Base-by-base conservation (phyloP, 2,797 vertebrate genomes). In the Podarcis lilfordi region DNA sequence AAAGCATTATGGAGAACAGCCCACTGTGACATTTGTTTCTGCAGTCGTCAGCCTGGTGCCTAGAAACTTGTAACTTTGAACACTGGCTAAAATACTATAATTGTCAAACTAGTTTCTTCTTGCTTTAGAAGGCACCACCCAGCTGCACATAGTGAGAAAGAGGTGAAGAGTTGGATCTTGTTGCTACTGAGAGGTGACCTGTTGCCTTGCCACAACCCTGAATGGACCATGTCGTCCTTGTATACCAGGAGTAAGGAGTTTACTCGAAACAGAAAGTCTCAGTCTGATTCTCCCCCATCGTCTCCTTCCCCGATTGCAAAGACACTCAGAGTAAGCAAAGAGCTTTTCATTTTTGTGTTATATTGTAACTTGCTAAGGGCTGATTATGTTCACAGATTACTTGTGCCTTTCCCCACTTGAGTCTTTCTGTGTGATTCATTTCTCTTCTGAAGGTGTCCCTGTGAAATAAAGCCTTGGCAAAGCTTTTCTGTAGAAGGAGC, bases 281-380 rank as follows among this genome's bases (percentile, higher is more conserved):
- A 98, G 95, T 98, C 98, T 90, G 98, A 99, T 82, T 99, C 98
- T 32, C 98, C 98, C 59, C 98, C 99, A 0, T 98, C 98, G 77
- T 98, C 98, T 92, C 98, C 98, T 89, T 98, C 98, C 94, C 98
- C 97, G 78, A 98, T 98, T 82, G 98, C 98, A 96, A 99, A 98
- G 98, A 98, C 97, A 3, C 97, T 98, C 96, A 98, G 98, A 98
- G 98, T 99, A 99, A 99, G 98, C 95, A 91, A 74, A 35, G 35
- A 91, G 91, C 76, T 96, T 96, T 96, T 95, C 91, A 94, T 95
- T 96, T 96, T 82, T 87, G n/a, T 95, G 11, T 94, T 89, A 0
- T 87, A 1, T 8, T 55, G 84, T 64, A 89, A 43, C 82, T 81
- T 66, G 86, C 91, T 80, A 64, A 64, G 93, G 86, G 32, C 13